Evolutionary conservation across 2,888 invertebrate genomes (phyloP).

Genomic region (Rhagophthalmus giganteus): DNA sequence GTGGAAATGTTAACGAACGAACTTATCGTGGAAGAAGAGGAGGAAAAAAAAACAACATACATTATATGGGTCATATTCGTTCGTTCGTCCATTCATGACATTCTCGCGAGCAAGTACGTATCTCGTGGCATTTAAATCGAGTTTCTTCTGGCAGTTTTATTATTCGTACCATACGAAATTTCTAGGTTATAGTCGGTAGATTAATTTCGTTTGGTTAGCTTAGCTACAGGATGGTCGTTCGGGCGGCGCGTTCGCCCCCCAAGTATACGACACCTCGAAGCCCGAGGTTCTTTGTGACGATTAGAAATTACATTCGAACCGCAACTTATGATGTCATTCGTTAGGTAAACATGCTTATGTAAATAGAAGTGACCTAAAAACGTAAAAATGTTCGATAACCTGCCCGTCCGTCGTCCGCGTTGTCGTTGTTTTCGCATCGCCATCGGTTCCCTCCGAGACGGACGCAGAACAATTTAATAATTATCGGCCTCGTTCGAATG

Average conservation of each 20-base stretch:
- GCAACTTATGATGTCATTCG: conserved; percentile 28
- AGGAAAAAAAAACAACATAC: neutral
- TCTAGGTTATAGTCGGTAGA: too few species aligned
- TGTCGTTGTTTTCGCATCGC: neutral
- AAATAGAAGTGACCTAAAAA: conserved; percentile 28
- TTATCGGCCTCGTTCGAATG: too few species aligned
- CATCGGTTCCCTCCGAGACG: too few species aligned
- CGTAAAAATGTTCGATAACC: conserved; percentile 16
- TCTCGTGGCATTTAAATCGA: conserved; percentile 22
- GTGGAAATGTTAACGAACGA: neutral
- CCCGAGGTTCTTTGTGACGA: neutral
- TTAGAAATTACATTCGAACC: conserved; percentile 16
- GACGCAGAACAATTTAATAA: too few species aligned
- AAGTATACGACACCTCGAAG: neutral
- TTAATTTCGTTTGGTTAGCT: too few species aligned
- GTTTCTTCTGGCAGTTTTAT: too few species aligned
- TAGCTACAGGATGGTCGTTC: too few species aligned
- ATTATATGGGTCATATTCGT: conserved; percentile 12
- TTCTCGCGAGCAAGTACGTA: conserved; percentile 7
- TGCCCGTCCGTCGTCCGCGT: neutral
- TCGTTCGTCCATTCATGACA: conserved; percentile 2
- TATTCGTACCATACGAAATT: too few species aligned
- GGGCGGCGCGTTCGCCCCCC: too few species aligned
- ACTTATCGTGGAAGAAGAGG: too few species aligned
- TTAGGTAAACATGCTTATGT: conserved; percentile 24